Conservation (phyloP, 1,140 invertebrate species). For the Ceratina australensis region DNA sequence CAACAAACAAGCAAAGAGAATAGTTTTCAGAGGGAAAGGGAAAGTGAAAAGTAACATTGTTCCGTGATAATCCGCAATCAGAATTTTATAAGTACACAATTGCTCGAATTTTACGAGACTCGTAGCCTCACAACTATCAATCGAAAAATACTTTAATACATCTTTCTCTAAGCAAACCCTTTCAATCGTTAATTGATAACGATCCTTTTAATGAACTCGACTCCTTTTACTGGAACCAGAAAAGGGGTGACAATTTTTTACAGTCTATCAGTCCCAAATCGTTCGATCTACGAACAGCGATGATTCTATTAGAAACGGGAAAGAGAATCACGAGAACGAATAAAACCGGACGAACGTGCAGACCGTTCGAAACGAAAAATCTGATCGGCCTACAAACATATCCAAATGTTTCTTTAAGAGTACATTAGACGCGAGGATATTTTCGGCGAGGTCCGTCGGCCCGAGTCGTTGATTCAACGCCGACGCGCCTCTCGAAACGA, state of each 20-base stretch:
- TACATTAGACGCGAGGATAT: constrained; percentile 25
- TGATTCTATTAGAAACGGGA: background rate
- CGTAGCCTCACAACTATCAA: background rate
- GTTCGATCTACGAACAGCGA: background rate
- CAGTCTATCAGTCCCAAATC: background rate
- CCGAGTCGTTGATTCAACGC: background rate
- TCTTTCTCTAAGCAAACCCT: background rate
- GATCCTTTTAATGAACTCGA: background rate
- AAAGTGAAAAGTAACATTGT: background rate
- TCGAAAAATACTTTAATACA: background rate
- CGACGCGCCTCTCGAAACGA: constrained; percentile 3
- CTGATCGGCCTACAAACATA: constrained; percentile 57
- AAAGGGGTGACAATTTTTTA: background rate
- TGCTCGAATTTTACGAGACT: background rate
- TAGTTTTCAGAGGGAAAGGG: background rate
- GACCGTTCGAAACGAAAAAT: constrained; percentile 27
- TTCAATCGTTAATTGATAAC: background rate
- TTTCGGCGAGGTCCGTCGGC: constrained; percentile 29
- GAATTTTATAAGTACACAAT: background rate
- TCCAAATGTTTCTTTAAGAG: constrained; percentile 46
- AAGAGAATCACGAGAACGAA: background rate
- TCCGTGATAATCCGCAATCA: background rate
- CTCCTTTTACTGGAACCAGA: background rate
- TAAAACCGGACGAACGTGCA: background rate
- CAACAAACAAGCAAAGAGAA: constrained; percentile 21